These are phyloP conservation scores for Xiphydria camelus DNA, from an alignment of 2,888 invertebrate species.

Conservation along the genomic window DNA sequence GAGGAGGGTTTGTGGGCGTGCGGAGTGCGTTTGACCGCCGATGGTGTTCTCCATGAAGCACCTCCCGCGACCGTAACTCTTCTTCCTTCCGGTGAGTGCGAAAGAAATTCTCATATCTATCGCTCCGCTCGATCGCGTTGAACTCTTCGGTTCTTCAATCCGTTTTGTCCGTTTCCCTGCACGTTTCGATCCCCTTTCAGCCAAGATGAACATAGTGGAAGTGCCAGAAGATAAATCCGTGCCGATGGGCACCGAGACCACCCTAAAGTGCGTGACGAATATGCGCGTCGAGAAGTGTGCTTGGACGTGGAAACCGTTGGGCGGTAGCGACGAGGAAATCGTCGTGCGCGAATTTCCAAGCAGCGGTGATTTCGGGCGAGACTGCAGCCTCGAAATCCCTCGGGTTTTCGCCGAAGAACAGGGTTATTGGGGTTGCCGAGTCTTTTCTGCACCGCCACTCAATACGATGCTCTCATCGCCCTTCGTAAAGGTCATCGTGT, in stretches of 20 bases:
- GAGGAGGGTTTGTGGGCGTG: constrained; percentile 57
- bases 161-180: too few relatives aligned
- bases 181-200: constrained; percentile 36
- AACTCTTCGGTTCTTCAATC: constrained; percentile 4
- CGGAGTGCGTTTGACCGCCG: constrained; percentile 46
- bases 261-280: constrained; percentile 46
- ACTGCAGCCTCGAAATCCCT: constrained; percentile 46
- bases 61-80: constrained; percentile 51
- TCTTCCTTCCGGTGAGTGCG: constrained; percentile 46
- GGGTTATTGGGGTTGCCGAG: constrained; percentile 50
- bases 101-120: constrained; percentile 9
- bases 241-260: constrained; percentile 40
- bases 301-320: constrained; percentile 47
- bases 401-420: constrained; percentile 41
- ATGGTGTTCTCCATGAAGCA: constrained; percentile 50
- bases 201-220: constrained; percentile 48
- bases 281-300: constrained; percentile 49
- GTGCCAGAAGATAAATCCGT: constrained; percentile 44
- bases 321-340: constrained; percentile 32
- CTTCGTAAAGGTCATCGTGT: constrained; percentile 44
- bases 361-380: constrained; percentile 45
- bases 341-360: constrained; percentile 46
- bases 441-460: constrained; percentile 40
- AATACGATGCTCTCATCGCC: constrained; percentile 38
- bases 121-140: background rate